Evolutionary conservation across 2,113 vertebrate species (phyloP).

Genomic region (Helogale parvula): DNA sequence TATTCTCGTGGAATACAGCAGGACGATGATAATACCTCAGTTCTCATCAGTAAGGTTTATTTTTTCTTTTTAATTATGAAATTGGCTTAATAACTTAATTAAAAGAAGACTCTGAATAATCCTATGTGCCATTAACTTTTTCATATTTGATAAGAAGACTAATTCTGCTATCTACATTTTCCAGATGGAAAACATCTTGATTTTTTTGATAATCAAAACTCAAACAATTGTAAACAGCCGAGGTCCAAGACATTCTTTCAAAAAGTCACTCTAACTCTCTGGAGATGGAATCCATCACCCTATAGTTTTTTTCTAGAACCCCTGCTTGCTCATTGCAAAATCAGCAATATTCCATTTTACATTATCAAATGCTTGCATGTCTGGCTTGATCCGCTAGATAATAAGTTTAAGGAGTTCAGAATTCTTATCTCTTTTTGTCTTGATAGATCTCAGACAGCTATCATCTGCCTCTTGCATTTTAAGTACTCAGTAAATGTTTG

Average conservation of each 20-base stretch:
- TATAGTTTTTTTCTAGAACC: background rate
- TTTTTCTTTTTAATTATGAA: background rate
- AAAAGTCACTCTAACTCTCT: background rate
- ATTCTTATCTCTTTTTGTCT: background rate
- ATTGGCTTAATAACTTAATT: background rate
- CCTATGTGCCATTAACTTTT: background rate
- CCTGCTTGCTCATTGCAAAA: background rate
- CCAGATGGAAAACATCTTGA: background rate
- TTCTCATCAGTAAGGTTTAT: background rate
- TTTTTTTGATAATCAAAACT: background rate
- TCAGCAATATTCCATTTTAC: background rate
- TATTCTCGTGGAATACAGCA: background rate
- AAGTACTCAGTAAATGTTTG: background rate
- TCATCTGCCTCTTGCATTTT: background rate
- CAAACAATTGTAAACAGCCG: background rate
- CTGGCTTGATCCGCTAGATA: background rate
- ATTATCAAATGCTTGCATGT: background rate
- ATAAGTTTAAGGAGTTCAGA: background rate
- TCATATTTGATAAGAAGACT: background rate
- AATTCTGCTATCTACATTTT: background rate
- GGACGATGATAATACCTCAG: background rate
- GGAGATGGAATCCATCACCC: background rate
- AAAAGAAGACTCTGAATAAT: background rate
- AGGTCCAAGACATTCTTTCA: background rate
- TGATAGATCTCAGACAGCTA: background rate